Evolutionary conservation across 2,113 vertebrate genomes (phyloP).

Genomic region (Ameiurus melas): DNA sequence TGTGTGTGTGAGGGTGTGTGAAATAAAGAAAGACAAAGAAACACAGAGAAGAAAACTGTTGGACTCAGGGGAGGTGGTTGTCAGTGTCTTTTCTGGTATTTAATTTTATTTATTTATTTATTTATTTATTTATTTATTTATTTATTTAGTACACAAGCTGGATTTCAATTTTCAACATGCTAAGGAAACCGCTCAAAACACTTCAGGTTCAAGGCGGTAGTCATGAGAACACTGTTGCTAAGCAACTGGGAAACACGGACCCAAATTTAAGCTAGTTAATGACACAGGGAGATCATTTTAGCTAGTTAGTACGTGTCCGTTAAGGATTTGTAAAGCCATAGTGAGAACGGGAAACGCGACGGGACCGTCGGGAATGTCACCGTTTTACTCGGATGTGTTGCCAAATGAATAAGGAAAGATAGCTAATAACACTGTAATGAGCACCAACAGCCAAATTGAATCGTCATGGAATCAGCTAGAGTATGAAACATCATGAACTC

Average conservation of each 20-base stretch:
- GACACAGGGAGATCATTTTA: not conserved
- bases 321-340: not conserved
- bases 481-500: not conserved
- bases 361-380: not conserved
- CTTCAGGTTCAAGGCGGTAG: not conserved
- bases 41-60: slow-evolving; percentile 49
- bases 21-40: slow-evolving; percentile 41
- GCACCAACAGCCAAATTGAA: not conserved
- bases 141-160: not conserved
- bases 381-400: not conserved
- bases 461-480: not conserved
- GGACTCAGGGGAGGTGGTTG: not conserved
- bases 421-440: not conserved
- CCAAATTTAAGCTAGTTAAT: not conserved
- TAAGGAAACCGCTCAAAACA: not conserved
- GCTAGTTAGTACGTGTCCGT: not conserved
- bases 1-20: not conserved
- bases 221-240: slow-evolving; percentile 13
- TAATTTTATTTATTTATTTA: not conserved
- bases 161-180: not conserved
- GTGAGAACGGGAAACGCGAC: not conserved
- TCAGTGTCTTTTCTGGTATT: not conserved
- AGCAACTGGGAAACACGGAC: not conserved
- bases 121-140: not conserved
- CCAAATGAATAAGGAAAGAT: not conserved